phyloP scores from a whole-genome alignment of 2,888 invertebrate species.

The Merodon equestris region DNA sequence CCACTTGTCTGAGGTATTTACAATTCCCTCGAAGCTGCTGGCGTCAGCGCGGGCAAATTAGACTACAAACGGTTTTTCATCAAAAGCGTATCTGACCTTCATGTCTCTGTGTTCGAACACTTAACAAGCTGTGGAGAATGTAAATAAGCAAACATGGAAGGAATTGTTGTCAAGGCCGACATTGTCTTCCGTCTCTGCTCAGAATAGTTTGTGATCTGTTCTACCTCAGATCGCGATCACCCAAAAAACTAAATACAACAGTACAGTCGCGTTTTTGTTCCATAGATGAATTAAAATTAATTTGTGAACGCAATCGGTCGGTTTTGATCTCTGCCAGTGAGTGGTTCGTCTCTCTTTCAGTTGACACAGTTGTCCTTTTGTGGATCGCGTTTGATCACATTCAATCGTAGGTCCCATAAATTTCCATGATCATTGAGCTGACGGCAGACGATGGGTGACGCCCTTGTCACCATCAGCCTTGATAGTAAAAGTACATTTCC shows the following conservation, averaged over 20 bases:
- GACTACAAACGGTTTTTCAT: too few species aligned
- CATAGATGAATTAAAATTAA: conserved; percentile 12
- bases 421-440: neutral
- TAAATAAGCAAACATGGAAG: conserved; percentile 30
- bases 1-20: neutral
- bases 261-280: too few species aligned
- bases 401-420: conserved; percentile 34
- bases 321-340: conserved; percentile 4
- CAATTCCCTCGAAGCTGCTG: neutral
- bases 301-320: conserved; percentile 21
- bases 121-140: conserved; percentile 11
- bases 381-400: conserved; percentile 25
- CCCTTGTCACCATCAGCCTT: too few species aligned
- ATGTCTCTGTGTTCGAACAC: conserved; percentile 7
- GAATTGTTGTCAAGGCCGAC: conserved; percentile 22
- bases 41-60: conserved; percentile 4
- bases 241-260: too few species aligned
- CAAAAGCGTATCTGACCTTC: conserved; percentile 21
- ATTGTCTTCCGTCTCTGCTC: conserved; percentile 31
- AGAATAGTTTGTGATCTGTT: conserved; percentile 7
- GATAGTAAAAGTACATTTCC: too few species aligned
- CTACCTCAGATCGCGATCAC: conserved; percentile 9
- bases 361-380: conserved; percentile 8
- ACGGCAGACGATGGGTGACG: too few species aligned
- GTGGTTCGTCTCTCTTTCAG: neutral